Base-by-base conservation (phyloP, 2,797 vertebrate genomes). In the Sylvia borin region DNA sequence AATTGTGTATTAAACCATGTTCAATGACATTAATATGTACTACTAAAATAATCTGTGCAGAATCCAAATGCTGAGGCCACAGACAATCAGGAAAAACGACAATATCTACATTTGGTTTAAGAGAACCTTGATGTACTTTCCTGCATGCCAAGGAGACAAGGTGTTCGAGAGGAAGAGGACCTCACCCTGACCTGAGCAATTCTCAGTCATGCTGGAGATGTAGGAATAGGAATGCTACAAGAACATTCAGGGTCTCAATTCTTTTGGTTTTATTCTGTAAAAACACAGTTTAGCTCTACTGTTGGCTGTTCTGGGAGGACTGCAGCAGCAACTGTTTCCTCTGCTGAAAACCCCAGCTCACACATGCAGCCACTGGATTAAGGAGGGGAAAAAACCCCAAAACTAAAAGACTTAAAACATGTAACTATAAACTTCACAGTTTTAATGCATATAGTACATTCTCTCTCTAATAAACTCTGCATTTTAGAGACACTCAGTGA, bases 41-140 rank as follows among this genome's bases (percentile, higher is more conserved):
- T 75, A 78, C 83, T 72, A n/a, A 54, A 93, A 78, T 25, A 96
- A 92, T 81, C 76, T 40, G 40, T 47, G 36, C 43, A 86, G 77
- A 64, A n/a, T 53, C 64, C 27, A 32, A 81, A 73, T 21, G 40
- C 5, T 24, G 65, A 91, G 17, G 58, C 7, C 42, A 32, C 8
- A 76, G 24, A 64, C 18, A 85, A 74, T 7, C 36, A 75, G 31
- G 20, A 48, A 75, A 73, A 67, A 20, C 7, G 21, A 50, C 27
- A 5, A 70, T 32, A 50, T 3, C 24, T 1, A 27, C 4, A 21
- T 68, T 50, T 54, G 17, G 12, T 67, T 73, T 29, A n/a, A n/a
- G 36, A 47, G 32, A 71, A 61, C 16, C 45, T 36, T 74, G 27
- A 5, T 0, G 12, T 9, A 40, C 40, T 51, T 71, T n/a, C 64